Conservation (phyloP, 2,797 vertebrate species). For the Apodemus agrarius region DNA sequence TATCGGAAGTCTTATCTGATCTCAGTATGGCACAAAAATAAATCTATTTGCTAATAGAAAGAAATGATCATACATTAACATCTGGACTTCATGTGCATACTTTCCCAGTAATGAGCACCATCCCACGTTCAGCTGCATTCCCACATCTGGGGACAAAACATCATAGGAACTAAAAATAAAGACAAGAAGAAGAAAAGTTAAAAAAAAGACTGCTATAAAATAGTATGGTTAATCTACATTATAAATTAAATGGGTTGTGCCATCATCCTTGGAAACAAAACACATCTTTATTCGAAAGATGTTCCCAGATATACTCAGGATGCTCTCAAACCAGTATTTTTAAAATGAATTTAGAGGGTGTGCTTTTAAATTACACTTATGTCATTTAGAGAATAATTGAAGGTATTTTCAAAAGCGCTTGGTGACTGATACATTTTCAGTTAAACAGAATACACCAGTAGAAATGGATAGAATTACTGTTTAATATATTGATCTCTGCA, state of each 20-base stretch:
- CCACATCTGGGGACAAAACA: constrained; percentile 73
- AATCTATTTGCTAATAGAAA: constrained; percentile 64
- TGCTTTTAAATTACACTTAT: constrained; percentile 22
- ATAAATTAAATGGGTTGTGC: constrained; percentile 65
- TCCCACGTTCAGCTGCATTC: constrained; percentile 77
- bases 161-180: constrained; percentile 81
- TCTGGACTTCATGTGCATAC: constrained; percentile 74
- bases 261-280: constrained; percentile 7
- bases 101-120: constrained; percentile 80
- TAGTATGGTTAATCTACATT: constrained; percentile 16
- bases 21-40: constrained; percentile 56
- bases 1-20: constrained; percentile 61
- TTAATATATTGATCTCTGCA: background rate
- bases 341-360: constrained; percentile 9
- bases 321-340: background rate
- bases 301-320: background rate
- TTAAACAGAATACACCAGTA: background rate
- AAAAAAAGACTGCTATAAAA: constrained; percentile 71
- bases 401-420: constrained; percentile 45
- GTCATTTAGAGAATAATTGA: constrained; percentile 14
- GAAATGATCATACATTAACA: constrained; percentile 60
- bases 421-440: background rate
- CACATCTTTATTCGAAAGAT: background rate
- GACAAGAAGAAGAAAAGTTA: constrained; percentile 75
- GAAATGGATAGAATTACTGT: constrained; percentile 1